A percentile compares a stretch with the other conserved stretches of the same genome.
phyloP scores from a whole-genome alignment of 2,797 vertebrate genomes.

The Alosa sapidissima region DNA sequence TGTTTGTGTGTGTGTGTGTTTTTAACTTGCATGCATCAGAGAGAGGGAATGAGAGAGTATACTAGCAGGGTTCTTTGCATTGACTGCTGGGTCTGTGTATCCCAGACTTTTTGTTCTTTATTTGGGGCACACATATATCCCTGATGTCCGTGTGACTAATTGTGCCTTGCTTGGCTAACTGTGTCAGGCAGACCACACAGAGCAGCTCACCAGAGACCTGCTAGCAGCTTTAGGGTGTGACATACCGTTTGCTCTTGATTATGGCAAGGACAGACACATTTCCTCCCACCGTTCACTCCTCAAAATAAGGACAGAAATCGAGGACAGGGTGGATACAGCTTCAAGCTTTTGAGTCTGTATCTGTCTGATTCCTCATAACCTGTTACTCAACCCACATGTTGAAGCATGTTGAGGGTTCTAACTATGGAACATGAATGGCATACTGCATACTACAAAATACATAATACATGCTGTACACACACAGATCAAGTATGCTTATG shows the following conservation, averaged over 20 bases:
- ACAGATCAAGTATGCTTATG: background rate
- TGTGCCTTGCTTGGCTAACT: constrained; percentile 16
- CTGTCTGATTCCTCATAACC: background rate
- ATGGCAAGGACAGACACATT: background rate
- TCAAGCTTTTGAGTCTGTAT: too few species aligned
- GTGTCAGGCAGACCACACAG: background rate
- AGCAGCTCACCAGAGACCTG: background rate
- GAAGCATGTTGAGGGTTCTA: background rate
- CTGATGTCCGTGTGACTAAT: background rate
- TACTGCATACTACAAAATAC: background rate
- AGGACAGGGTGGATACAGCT: background rate
- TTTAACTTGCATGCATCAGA: background rate
- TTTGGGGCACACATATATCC: background rate
- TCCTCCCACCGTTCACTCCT: background rate
- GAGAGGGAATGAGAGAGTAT: background rate
- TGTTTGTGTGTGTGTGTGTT: background rate
- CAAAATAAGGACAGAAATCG: background rate
- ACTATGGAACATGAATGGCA: background rate
- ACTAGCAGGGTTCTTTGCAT: constrained; percentile 8
- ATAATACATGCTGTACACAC: background rate
- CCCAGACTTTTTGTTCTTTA: background rate
- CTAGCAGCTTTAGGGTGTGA: background rate
- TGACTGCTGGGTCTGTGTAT: constrained; percentile 19
- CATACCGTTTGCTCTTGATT: constrained; percentile 8
- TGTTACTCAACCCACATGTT: background rate